Conservation (phyloP, 2,113 vertebrate species). For the Perognathus longimembris region DNA sequence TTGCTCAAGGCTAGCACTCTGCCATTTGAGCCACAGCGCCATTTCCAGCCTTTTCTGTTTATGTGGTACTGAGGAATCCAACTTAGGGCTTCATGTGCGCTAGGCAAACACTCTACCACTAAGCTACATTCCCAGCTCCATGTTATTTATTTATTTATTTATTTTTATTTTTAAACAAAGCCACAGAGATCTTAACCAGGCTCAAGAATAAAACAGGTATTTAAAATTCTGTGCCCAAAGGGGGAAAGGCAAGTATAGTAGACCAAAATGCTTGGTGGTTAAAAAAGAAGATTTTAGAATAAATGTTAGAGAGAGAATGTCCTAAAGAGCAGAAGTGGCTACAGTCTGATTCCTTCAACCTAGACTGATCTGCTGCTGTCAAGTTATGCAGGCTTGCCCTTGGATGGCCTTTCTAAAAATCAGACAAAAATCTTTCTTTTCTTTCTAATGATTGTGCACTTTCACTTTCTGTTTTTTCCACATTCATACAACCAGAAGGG, state of each 20-base stretch:
- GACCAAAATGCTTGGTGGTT: not conserved
- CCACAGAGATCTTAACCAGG: not conserved
- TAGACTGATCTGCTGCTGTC: not conserved
- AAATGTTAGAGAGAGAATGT: not conserved
- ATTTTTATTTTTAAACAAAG: not conserved
- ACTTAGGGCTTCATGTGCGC: no score
- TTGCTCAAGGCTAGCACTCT: no score
- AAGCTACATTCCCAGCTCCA: no score
- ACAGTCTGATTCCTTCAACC: not conserved
- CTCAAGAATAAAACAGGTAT: not conserved
- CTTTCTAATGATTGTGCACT: not conserved
- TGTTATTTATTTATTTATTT: no score
- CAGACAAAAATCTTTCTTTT: not conserved
- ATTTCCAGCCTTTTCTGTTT: no score
- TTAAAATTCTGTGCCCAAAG: conserved; percentile 12
- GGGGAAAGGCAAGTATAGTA: not conserved
- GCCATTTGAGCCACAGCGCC: no score
- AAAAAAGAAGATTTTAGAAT: conserved; percentile 32
- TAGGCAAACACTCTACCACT: no score
- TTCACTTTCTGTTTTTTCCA: not conserved
- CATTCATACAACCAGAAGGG: not conserved
- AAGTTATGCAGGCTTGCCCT: not conserved
- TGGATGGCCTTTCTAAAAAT: not conserved
- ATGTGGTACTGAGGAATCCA: no score
- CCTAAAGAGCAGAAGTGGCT: not conserved